Evolutionary conservation across 2,797 vertebrate species (phyloP), one percentile per base, ranked within the genome.

Genomic region (Coracias cyanogaster): DNA sequence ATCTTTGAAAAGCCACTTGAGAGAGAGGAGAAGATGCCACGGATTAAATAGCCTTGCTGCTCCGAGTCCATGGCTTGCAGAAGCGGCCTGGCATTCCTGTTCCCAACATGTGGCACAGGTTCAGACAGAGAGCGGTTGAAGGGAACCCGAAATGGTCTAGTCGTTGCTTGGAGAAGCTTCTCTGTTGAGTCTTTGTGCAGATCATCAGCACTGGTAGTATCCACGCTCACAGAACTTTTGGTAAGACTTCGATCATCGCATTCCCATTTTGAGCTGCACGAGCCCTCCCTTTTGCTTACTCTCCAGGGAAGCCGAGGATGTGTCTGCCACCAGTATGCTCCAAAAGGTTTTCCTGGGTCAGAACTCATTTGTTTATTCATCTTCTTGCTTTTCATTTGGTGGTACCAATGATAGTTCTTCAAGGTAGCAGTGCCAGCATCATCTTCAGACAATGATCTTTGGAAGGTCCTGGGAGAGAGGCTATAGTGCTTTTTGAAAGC

Each of bases 51-150:
- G 54, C 94, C 91, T 49, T 97, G 98, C 48, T 97, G 97, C 8
- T 96, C 96, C 7, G 93, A 48, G 31, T 96, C 95, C 89, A 94
- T 18, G 2, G 96, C 86, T 3, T 71, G 95, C 28, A 94, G 93
- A 81, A 72, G 65, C 0, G 86, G 87, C 90, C 85, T 97, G 6
- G 82, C 43, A 33, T 2, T 79, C n/a, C 94, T 76, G 78, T 92
- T 77, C 15, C 73, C 94, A 39, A 46, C 6, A 2, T 18, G 89
- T 1, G 93, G 54, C 72, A 82, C 61, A 0, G 98, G 98, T 76
- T 98, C 98, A 4, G 98, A 98, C 67, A 98, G 21, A 5, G 98
- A 98, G 52, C 98, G 97, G 29, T 11, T 92, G 94, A 98, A 98
- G 7, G 98, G 98, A 76, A 91, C 95, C 41, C 91, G 96, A 6